phyloP scores from a whole-genome alignment of 1,140 invertebrate species.

The Nylanderia fulva region DNA sequence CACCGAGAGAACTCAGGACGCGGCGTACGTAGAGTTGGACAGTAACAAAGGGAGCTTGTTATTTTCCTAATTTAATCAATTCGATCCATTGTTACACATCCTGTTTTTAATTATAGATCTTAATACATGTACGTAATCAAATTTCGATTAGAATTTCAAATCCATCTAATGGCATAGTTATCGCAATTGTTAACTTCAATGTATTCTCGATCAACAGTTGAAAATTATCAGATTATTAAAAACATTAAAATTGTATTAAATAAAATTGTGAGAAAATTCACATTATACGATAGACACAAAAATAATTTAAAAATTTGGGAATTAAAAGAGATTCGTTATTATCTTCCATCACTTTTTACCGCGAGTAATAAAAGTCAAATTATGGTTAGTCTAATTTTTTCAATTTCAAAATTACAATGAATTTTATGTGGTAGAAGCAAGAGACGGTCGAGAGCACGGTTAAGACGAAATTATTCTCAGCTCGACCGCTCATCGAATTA shows the following conservation, averaged over 20 bases:
- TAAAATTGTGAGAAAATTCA: neutral
- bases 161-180: neutral
- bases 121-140: constrained; percentile 2
- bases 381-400: neutral
- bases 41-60: neutral
- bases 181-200: too few relatives aligned
- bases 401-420: constrained; percentile 44
- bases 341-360: neutral
- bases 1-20: neutral
- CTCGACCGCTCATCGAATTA: constrained; percentile 29
- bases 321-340: neutral
- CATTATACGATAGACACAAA: too few relatives aligned
- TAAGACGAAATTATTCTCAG: constrained; percentile 48
- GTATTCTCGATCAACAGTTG: neutral
- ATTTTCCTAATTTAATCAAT: constrained; percentile 20
- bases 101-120: neutral
- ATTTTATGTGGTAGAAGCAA: constrained; percentile 47
- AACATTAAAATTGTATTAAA: neutral
- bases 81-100: neutral
- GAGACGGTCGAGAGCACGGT: neutral
- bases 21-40: neutral
- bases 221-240: neutral
- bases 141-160: constrained; percentile 9
- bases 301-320: neutral
- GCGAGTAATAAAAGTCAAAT: neutral